Evolutionary conservation across 1,140 invertebrate species (phyloP).

Genomic region (Zaprionus ghesquierei): DNA sequence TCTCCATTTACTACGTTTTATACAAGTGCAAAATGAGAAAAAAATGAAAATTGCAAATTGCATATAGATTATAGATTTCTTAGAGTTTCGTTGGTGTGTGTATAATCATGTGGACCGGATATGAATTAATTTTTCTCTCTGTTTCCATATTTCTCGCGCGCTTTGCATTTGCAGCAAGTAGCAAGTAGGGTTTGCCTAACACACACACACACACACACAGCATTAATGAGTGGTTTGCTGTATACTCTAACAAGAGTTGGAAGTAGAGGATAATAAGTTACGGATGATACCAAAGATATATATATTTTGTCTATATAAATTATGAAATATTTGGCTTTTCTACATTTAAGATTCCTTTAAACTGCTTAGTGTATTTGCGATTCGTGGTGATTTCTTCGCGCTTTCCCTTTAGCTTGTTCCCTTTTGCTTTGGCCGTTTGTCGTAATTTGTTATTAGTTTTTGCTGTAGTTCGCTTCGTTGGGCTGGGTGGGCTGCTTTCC

Average conservation of each 20-base stretch:
- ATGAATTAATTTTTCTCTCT: constrained; percentile 72
- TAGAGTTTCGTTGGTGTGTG: constrained; percentile 65
- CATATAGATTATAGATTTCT: constrained; percentile 68
- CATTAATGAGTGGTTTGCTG: not conserved
- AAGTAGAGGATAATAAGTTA: not conserved
- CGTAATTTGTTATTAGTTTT: constrained; percentile 79
- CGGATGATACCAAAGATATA: not conserved
- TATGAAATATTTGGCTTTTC: no score
- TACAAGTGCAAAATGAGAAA: constrained; percentile 48
- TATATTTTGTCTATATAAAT: not conserved
- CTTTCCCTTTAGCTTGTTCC: constrained; percentile 24
- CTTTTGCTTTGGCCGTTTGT: constrained; percentile 57
- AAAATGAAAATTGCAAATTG: constrained; percentile 64
- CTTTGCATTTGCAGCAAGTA: constrained; percentile 18
- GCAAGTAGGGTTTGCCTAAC: not conserved
- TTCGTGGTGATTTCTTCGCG: not conserved
- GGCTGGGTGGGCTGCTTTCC: constrained; percentile 42
- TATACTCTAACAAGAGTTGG: not conserved
- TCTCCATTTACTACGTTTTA: constrained; percentile 15
- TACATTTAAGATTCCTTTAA: no score
- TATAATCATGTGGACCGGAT: constrained; percentile 77
- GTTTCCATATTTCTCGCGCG: constrained; percentile 39
- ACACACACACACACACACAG: no score
- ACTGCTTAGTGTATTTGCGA: not conserved
- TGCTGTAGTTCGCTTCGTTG: constrained; percentile 19